Evolutionary conservation across 2,113 vertebrate genomes (phyloP).

Genomic region (Tor tambroides): DNA sequence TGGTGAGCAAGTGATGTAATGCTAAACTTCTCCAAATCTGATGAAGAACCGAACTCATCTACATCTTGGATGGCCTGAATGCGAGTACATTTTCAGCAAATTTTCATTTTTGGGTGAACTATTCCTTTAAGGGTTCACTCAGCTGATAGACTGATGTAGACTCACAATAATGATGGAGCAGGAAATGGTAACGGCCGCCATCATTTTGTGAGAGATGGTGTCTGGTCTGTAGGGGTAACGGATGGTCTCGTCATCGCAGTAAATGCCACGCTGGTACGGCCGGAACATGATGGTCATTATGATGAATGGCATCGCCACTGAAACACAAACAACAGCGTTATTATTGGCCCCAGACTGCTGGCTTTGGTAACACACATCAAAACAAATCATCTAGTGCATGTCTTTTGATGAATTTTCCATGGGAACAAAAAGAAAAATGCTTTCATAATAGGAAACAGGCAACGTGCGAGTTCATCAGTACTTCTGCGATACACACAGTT

Average conservation of each 20-base stretch:
- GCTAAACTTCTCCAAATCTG: not conserved
- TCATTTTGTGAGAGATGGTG: conserved; percentile 90
- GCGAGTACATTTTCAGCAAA: not conserved
- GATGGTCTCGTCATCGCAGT: conserved; percentile 90
- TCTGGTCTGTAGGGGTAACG: conserved; percentile 87
- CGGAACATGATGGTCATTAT: conserved; percentile 84
- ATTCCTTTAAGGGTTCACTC: not conserved
- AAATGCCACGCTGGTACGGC: conserved; percentile 86
- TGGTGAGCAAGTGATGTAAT: not conserved
- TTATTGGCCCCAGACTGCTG: conserved; percentile 5
- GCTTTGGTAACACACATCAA: not conserved
- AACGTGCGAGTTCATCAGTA: not conserved
- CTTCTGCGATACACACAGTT: not conserved
- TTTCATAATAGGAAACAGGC: not conserved
- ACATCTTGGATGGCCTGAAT: not conserved
- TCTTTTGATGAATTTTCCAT: not conserved
- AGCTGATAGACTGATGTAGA: conserved; percentile 17
- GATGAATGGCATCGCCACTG: conserved; percentile 87
- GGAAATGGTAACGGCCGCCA: conserved; percentile 89
- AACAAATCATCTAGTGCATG: not conserved
- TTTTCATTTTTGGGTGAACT: too few relatives aligned
- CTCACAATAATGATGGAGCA: conserved; percentile 89
- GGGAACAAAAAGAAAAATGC: not conserved
- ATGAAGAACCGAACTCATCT: not conserved
- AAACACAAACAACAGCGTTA: conserved; percentile 30